Evolutionary conservation across 1,140 invertebrate genomes (phyloP), one percentile per base, ranked within the genome.

Genomic region (Papilio glaucus): DNA sequence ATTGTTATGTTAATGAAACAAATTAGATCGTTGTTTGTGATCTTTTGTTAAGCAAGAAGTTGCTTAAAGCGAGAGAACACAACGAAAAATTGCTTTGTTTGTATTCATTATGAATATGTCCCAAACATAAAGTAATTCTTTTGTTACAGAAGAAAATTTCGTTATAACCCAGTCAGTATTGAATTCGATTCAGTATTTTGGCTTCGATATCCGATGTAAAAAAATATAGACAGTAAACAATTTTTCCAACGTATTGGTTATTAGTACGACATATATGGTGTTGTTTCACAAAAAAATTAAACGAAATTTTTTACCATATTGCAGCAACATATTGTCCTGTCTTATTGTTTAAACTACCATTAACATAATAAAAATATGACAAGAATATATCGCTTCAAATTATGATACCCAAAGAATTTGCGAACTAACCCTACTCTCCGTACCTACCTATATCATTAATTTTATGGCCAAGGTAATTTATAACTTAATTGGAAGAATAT

Each of bases 1-100:
- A 37, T 69, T 69, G 67, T 69, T 69, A 69, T 69, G 67, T 37
- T 21, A 69, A 69, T 69, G 45, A 15, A n/a, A 53, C 67, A 53
- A 69, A 53, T 33, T 69, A 21, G 45, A 26, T 12, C 29, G 13
- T 62, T 38, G 13, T 21, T 65, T 37, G 33, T 39, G 9, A 10
- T 0, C 33, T 38, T 65, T 65, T 65, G n/a, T 65, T 15, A 65
- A 24, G 62, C 29, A 38, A 65, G n/a, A 2, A 8, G 8, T 39
- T 65, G 62, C n/a, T 6, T 33, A 3, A 6, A 33, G 29, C 6
- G 29, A 33, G 6, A 37, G 10, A 65, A 18, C 4, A 69, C 29
- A 53, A 53, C 29, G n/a, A 33, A 65, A 33, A 4, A 18, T 33
- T 24, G 42, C 33, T 69, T 69, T 69, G 67, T 69, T 69, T 69